Evolutionary conservation across 2,113 vertebrate species (phyloP).

Genomic region (Psittacus erithacus): DNA sequence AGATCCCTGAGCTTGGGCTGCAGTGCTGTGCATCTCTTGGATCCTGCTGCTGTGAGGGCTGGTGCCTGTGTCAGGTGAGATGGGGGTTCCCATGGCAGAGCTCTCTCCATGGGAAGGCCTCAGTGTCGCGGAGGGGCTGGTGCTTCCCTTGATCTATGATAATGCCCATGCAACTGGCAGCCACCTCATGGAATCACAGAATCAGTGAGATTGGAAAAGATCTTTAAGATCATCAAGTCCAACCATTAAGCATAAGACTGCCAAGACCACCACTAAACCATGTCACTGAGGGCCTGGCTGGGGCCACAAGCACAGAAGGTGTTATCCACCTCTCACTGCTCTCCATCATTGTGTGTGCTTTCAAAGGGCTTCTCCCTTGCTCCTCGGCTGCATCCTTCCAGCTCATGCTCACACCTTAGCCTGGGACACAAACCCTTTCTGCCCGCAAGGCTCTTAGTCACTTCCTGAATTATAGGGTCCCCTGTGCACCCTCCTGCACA

Average conservation of each 20-base stretch:
- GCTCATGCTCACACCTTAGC: background rate
- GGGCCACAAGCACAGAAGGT: background rate
- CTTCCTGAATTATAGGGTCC: background rate
- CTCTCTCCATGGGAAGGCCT: background rate
- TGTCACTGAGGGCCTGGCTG: background rate
- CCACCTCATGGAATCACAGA: background rate
- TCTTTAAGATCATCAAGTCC: background rate
- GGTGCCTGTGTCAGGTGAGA: background rate
- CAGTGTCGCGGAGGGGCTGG: background rate
- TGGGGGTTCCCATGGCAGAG: background rate
- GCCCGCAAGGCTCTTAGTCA: rapidly evolving
- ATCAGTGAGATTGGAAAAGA: background rate
- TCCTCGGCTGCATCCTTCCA: background rate
- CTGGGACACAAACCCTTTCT: background rate
- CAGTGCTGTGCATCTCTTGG: background rate
- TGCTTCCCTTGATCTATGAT: background rate
- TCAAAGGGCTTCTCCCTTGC: background rate
- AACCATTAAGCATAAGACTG: background rate
- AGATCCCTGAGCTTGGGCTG: background rate
- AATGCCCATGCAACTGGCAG: too few relatives aligned
- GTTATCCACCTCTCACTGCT: background rate
- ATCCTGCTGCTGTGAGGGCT: background rate
- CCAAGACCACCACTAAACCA: background rate
- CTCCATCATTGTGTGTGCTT: background rate
- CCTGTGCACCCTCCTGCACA: background rate